Base-by-base conservation (phyloP, 2,888 invertebrate species). In the Yponomeuta cagnagella region DNA sequence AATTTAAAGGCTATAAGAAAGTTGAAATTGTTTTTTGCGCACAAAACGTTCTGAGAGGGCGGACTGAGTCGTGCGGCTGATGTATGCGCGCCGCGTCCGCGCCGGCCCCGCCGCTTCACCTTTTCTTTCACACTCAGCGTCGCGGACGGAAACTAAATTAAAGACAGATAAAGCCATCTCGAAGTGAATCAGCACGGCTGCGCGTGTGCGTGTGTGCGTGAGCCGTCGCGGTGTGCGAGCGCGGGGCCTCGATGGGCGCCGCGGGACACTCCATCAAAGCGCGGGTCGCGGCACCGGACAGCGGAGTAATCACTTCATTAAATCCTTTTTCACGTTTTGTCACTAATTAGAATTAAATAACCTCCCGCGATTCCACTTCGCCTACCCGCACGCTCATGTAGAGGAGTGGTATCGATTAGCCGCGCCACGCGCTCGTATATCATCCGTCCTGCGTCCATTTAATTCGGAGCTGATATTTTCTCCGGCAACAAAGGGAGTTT, bases 1-100 rank as follows among this genome's bases (percentile, higher is more conserved):
- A 43, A 68, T 68, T 68, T 23, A 68, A 68, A 68, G 15, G 43
- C n/a, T n/a, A 48, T 43, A 43, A 23, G 48, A 37, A 68, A 68
- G 43, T 68, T 68, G 23, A 68, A 68, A 43, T 68, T 68, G 68
- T 43, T 68, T 9, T 68, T 68, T 68, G 5, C 33, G 30, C 30
- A 30, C 31, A 33, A 30, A 31, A 43, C 6, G 43, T 12, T 31
- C n/a, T 43, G 43, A 2, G 8, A 48, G 43, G 15, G 37, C n/a
- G 8, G 8, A n/a, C 12, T n/a, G 68, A 37, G 68, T 68, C 43
- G 48, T n/a, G 23, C 37, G 33, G n/a, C n/a, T 33, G 68, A 48
- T 68, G 33, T 68, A 68, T 68, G 15, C 52, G 52, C 52, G 52
- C 15, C 52, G 52, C 52, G 52, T 15, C 52, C 52, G 52, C 1